Evolutionary conservation across 2,888 invertebrate genomes (phyloP).

Genomic region (Nebria salina): DNA sequence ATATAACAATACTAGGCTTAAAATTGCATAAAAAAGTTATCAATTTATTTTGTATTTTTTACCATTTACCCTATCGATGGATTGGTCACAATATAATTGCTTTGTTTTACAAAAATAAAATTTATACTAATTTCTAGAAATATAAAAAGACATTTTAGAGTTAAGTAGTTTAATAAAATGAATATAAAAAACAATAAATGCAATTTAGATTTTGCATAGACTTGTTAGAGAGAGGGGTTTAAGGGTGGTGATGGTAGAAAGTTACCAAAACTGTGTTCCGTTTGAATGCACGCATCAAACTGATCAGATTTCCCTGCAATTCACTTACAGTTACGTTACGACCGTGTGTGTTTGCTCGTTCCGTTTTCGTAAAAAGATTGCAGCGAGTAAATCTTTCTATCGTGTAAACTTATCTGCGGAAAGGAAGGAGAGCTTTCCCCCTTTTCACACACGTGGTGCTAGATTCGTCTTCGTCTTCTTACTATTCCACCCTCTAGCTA

Average conservation of each 20-base stretch:
- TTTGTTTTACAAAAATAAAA: too few species aligned
- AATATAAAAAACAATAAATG: too few species aligned
- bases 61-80: too few species aligned
- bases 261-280: constrained; percentile 21
- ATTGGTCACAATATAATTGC: too few species aligned
- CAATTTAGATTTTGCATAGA: too few species aligned
- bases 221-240: neutral
- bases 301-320: constrained; percentile 28
- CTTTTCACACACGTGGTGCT: constrained; percentile 12
- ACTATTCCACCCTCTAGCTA: neutral
- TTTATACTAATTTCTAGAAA: too few species aligned
- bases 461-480: neutral
- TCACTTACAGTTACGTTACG: constrained; percentile 18
- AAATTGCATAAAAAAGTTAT: too few species aligned
- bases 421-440: neutral
- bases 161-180: too few species aligned
- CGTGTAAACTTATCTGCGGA: constrained; percentile 23
- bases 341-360: constrained; percentile 21
- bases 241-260: neutral
- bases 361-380: constrained; percentile 22
- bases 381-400: constrained; percentile 23
- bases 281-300: constrained; percentile 23
- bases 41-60: too few species aligned
- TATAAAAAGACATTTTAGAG: too few species aligned
- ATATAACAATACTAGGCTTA: too few species aligned